These are phyloP conservation scores for Watsonalla binaria DNA, from an alignment of 2,888 invertebrate genomes.

Conservation along the genomic window DNA sequence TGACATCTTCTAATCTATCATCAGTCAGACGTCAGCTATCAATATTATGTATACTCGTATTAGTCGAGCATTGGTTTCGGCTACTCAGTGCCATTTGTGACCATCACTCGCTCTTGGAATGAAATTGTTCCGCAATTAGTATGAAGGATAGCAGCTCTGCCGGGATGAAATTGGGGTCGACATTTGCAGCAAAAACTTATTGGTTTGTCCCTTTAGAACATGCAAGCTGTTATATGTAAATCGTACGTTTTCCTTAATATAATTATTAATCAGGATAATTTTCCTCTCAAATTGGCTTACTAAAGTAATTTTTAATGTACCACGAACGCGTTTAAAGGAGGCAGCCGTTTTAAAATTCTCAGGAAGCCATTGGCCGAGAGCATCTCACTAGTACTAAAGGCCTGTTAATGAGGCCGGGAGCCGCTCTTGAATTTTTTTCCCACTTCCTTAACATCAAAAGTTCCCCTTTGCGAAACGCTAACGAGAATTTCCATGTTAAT, in stretches of 20 bases:
- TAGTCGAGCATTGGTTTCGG: too few relatives aligned
- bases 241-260: background rate
- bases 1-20: too few relatives aligned
- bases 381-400: constrained; percentile 58
- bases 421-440: constrained; percentile 63
- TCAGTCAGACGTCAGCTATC: too few relatives aligned
- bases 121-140: background rate
- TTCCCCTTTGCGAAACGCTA: constrained; percentile 68
- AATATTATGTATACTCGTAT: too few relatives aligned
- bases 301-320: background rate
- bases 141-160: background rate
- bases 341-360: constrained; percentile 35
- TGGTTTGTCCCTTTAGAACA: background rate
- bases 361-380: constrained; percentile 41
- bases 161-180: background rate
- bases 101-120: background rate
- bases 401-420: constrained; percentile 66
- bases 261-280: background rate
- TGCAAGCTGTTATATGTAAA: background rate
- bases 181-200: background rate
- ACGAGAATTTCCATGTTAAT: constrained; percentile 74
- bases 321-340: constrained; percentile 21
- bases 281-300: background rate
- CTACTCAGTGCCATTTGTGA: background rate
- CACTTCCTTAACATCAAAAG: constrained; percentile 71